Evolutionary conservation across 1,140 invertebrate genomes (phyloP), one percentile per base, ranked within the genome.

Genomic region (Monochamus saltuarius): DNA sequence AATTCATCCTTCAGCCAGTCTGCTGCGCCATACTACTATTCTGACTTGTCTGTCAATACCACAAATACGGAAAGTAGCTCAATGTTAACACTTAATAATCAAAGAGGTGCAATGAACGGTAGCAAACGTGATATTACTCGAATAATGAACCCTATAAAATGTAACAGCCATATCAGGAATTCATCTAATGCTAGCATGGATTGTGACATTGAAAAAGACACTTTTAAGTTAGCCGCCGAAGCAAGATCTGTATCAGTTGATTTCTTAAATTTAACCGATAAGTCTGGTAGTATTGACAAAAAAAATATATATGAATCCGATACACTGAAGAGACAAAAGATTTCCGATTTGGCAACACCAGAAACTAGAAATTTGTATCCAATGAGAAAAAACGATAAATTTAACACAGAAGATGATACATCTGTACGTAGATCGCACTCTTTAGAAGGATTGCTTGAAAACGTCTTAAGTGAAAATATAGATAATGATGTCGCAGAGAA

Each of bases 11-110:
- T 55, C 14, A 50, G 82, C 36, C 83, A 85, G 59, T 82, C 83
- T 11, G 90, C 89, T 11, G 91, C 91, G 0, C 92, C 39, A 19
- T 54, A 94, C 72, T 94, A 94, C 70, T 93, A 93, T 76, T 92
- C 91, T 0, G 91, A 94, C 75, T 77, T 92, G n/a, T 82, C 80
- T 13, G 65, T 71, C 56, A 75, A 71, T 59, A 63, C 67, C 1
- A 65, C 70, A n/a, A 61, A 59, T 37, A 64, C 61, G 9, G 67
- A 65, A 53, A 62, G 62, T 38, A 61, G 51, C 6, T 69, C 65
- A 1, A 64, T 67, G 17, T 62, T 71, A 55, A 75, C 73, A 19
- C 61, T 75, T n/a, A 89, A 90, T 64, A 90, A 90, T 74, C 87
- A 89, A 73, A 76, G 87, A 47, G 82, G 80, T 13, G 56, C 66